Evolutionary conservation across 2,113 vertebrate genomes (phyloP).

Genomic region (Helogale parvula): DNA sequence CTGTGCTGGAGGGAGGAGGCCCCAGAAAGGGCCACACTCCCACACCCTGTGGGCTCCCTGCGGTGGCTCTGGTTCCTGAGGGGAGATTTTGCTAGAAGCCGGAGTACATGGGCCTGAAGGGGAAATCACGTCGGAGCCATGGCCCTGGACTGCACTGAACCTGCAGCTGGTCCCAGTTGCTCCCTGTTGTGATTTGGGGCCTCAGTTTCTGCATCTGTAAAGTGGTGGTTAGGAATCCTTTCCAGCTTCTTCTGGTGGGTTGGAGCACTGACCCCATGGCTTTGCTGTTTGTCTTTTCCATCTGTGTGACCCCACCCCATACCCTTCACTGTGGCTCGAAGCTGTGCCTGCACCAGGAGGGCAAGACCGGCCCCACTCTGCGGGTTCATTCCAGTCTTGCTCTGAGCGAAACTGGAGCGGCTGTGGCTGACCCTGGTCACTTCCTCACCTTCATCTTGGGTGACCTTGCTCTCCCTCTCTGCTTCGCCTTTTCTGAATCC

Average conservation of each 20-base stretch:
- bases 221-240: background rate
- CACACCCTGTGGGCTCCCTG: background rate
- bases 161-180: background rate
- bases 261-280: background rate
- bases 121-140: background rate
- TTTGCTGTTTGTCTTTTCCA: background rate
- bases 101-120: fast-evolving
- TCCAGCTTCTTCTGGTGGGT: background rate
- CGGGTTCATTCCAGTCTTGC: background rate
- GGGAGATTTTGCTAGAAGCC: background rate
- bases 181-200: background rate
- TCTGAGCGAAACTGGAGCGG: background rate
- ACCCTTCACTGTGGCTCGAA: background rate
- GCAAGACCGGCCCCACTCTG: background rate
- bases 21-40: background rate
- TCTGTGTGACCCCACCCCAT: fast-evolving
- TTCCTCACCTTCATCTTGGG: background rate
- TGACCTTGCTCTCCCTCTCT: background rate
- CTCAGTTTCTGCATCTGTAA: background rate
- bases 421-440: background rate
- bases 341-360: background rate
- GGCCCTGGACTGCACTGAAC: background rate
- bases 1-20: background rate
- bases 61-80: background rate
- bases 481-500: background rate